These are phyloP conservation scores for Itoplectis maculator DNA, from an alignment of 2,888 invertebrate species.

Conservation along the genomic window DNA sequence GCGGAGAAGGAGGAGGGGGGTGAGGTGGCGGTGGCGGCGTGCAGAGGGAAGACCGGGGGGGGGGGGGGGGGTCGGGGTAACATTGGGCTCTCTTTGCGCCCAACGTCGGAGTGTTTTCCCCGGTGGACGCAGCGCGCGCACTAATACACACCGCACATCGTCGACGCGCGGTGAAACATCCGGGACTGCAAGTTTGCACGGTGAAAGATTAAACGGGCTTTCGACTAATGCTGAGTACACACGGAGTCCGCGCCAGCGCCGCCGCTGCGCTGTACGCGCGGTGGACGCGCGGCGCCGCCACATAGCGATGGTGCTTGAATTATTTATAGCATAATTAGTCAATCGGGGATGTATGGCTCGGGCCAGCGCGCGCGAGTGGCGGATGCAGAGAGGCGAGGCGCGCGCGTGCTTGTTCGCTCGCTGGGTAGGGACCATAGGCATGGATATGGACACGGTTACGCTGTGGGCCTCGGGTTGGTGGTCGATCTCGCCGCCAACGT, in stretches of 20 bases:
- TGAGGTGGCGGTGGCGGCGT: too few species aligned
- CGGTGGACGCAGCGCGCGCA: slow-evolving; percentile 10
- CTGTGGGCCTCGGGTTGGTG: neutral
- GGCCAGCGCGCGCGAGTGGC: too few species aligned
- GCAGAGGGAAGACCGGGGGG: too few species aligned
- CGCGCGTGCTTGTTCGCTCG: too few species aligned
- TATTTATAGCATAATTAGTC: slow-evolving; percentile 69
- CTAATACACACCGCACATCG: slow-evolving; percentile 13
- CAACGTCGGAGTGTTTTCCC: slow-evolving; percentile 31
- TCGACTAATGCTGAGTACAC: slow-evolving; percentile 66
- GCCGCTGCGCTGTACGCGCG: too few species aligned
- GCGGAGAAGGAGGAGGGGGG: neutral
- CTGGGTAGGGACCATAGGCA: too few species aligned
- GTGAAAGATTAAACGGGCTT: slow-evolving; percentile 68
- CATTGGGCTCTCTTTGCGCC: slow-evolving; percentile 3
- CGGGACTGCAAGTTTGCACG: slow-evolving; percentile 52
- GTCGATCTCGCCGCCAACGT: too few species aligned
- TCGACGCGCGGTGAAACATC: slow-evolving; percentile 12
- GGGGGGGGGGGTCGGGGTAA: too few species aligned
- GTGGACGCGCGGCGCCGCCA: neutral
- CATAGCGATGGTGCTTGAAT: slow-evolving; percentile 50
- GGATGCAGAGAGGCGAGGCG: too few species aligned
- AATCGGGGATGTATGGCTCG: slow-evolving; percentile 60
- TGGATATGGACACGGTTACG: slow-evolving; percentile 12
- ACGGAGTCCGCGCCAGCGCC: slow-evolving; percentile 42